Evolutionary conservation across 2,888 invertebrate species (phyloP).

Genomic region (Heteropelma amictum): DNA sequence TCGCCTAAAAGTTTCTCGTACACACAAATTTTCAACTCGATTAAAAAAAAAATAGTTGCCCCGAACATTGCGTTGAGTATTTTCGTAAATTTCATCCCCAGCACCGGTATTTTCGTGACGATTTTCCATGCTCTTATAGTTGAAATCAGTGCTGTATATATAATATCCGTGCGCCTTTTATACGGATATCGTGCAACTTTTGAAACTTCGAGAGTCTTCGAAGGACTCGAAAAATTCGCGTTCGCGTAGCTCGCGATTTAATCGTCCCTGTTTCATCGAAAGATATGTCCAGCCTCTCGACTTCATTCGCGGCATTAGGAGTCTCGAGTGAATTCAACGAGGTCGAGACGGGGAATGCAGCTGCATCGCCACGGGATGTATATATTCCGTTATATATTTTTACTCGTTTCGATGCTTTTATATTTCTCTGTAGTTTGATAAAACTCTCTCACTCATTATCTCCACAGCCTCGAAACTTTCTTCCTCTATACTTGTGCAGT

Average conservation of each 20-base stretch:
- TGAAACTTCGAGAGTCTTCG: neutral
- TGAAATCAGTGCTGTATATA: no score
- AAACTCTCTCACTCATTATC: slow-evolving; percentile 25
- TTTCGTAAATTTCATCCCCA: no score
- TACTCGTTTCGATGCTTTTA: neutral
- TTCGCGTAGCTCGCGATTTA: slow-evolving; percentile 6
- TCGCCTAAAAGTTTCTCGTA: no score
- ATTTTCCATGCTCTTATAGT: no score
- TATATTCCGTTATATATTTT: neutral
- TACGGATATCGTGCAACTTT: neutral
- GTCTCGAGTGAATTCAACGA: slow-evolving; percentile 21
- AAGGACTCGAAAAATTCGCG: neutral
- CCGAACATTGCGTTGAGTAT: no score
- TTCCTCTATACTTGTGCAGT: neutral
- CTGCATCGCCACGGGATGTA: slow-evolving; percentile 35
- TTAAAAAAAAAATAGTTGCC: no score
- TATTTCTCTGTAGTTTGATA: slow-evolving; percentile 30
- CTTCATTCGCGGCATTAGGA: slow-evolving; percentile 27
- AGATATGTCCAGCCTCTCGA: slow-evolving; percentile 6
- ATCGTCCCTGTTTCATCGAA: slow-evolving; percentile 1
- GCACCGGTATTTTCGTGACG: no score
- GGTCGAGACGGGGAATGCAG: slow-evolving; percentile 26
- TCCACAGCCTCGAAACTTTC: neutral
- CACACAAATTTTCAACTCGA: no score
- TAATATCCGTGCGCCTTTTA: no score